A percentile compares a stretch with the other conserved stretches of the same genome.
phyloP scores from a whole-genome alignment of 1,140 invertebrate species.

The Helicoverpa zea region DNA sequence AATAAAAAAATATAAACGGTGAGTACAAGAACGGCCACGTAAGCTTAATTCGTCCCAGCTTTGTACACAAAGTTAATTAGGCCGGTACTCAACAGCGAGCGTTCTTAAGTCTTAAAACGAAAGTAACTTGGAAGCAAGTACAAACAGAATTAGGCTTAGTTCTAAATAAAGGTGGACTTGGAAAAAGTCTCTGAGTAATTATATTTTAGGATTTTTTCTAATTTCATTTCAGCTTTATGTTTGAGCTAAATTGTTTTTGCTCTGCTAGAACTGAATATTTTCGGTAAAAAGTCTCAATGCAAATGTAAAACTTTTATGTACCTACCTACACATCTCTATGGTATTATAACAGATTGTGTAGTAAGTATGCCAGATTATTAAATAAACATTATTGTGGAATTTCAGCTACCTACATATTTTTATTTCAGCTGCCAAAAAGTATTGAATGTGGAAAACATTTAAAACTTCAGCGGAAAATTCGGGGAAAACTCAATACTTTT shows the following conservation, averaged over 20 bases:
- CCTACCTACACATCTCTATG: too few relatives aligned
- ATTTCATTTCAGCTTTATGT: background rate
- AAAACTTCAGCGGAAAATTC: too few relatives aligned
- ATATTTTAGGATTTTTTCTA: background rate
- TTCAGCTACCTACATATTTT: too few relatives aligned
- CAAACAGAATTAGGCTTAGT: slow-evolving; percentile 7
- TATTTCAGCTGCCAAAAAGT: too few relatives aligned
- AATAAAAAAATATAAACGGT: background rate
- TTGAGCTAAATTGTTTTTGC: background rate
- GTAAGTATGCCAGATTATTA: too few relatives aligned
- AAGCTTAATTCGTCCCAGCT: background rate
- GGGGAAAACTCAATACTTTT: too few relatives aligned
- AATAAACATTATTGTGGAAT: too few relatives aligned
- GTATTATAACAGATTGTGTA: too few relatives aligned
- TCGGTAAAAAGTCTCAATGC: too few relatives aligned
- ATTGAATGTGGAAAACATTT: too few relatives aligned
- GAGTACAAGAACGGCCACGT: slow-evolving; percentile 3
- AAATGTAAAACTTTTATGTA: too few relatives aligned
- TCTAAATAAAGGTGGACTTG: background rate
- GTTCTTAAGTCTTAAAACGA: slow-evolving; percentile 24
- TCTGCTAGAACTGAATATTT: too few relatives aligned
- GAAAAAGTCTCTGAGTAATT: background rate
- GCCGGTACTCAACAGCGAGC: background rate
- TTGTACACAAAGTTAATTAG: slow-evolving; percentile 22
- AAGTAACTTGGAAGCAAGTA: slow-evolving; percentile 10